These are phyloP conservation scores for Tenualosa ilisha DNA, from an alignment of 2,797 vertebrate genomes.

Conservation along the genomic window DNA sequence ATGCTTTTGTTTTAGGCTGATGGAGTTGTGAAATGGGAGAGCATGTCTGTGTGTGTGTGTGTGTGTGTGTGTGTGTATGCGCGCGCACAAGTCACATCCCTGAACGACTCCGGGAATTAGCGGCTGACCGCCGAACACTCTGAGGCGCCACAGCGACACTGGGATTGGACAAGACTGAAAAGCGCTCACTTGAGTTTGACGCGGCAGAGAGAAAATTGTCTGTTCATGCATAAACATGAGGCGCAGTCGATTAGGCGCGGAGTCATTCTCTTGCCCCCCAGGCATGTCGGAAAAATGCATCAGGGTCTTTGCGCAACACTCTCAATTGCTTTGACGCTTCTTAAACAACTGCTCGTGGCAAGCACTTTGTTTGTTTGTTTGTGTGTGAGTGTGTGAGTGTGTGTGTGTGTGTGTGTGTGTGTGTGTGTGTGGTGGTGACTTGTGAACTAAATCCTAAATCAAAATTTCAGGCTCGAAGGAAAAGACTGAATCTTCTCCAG, in stretches of 20 bases:
- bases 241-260: background rate
- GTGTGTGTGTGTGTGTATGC: background rate
- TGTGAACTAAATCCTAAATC: background rate
- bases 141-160: background rate
- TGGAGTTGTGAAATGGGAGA: background rate
- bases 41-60: background rate
- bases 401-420: background rate
- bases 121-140: background rate
- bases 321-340: conserved; percentile 16
- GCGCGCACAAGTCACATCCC: background rate
- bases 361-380: background rate
- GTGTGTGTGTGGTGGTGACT: too few species aligned
- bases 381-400: background rate
- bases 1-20: conserved; percentile 27
- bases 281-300: background rate
- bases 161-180: background rate
- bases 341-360: conserved; percentile 3
- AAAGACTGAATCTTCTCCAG: background rate
- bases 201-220: background rate
- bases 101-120: background rate
- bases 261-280: background rate
- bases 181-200: background rate
- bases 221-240: background rate
- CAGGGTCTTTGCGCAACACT: background rate
- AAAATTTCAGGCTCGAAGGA: background rate